phyloP scores from a whole-genome alignment of 2,888 invertebrate species.

The Neoascia interrupta region DNA sequence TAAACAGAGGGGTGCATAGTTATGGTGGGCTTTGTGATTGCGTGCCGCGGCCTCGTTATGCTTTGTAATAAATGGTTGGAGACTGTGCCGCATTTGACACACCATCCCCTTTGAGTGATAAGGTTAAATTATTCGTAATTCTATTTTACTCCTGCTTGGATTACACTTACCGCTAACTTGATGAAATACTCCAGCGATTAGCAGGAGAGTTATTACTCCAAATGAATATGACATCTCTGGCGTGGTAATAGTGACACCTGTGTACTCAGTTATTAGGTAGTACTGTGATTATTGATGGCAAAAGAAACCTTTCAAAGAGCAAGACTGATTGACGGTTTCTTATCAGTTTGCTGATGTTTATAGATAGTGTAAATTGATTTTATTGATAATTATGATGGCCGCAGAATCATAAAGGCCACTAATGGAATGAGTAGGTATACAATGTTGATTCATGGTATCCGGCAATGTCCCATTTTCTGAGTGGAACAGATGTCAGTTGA shows the following conservation, averaged over 20 bases:
- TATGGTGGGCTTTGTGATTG: conserved; percentile 3
- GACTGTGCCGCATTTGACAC: conserved; percentile 19
- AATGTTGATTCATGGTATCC: no score
- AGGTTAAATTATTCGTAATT: conserved; percentile 16
- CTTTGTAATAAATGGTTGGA: conserved; percentile 22
- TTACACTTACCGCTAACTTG: conserved; percentile 50
- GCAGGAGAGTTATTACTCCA: conserved; percentile 37
- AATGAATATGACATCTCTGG: conserved; percentile 33
- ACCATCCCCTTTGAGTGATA: conserved; percentile 38
- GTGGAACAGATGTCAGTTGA: not conserved
- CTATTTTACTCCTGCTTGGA: conserved; percentile 6
- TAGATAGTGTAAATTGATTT: conserved; percentile 16
- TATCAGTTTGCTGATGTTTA: conserved; percentile 19
- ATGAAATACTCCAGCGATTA: conserved; percentile 26
- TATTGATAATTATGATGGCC: not conserved
- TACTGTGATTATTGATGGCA: conserved; percentile 10
- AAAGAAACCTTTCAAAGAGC: not conserved
- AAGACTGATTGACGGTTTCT: not conserved
- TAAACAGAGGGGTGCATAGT: no score
- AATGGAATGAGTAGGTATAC: conserved; percentile 2
- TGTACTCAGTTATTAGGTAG: conserved; percentile 5
- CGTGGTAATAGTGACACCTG: conserved; percentile 17
- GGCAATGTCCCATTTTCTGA: not conserved
- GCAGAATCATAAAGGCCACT: not conserved
- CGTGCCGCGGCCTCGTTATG: conserved; percentile 40